phyloP scores from a whole-genome alignment of 2,113 vertebrate species.

The Osmerus eperlanus region DNA sequence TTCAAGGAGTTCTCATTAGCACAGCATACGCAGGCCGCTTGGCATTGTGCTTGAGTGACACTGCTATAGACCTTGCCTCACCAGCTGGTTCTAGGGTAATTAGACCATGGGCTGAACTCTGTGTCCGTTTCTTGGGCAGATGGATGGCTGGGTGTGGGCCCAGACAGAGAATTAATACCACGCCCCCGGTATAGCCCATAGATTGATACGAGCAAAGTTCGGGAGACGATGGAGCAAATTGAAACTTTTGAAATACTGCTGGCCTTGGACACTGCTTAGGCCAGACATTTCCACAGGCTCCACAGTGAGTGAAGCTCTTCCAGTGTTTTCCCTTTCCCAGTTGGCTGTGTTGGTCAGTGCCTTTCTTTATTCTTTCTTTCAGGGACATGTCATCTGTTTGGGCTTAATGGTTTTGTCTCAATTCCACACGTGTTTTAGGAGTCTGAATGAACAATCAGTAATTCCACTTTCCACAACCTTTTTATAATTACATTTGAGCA shows the following conservation, averaged over 20 bases:
- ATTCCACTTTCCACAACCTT: not conserved
- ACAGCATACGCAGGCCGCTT: slow-evolving; percentile 10
- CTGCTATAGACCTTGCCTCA: slow-evolving; percentile 27
- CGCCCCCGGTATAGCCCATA: slow-evolving; percentile 35
- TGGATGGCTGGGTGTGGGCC: slow-evolving; percentile 50
- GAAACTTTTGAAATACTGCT: slow-evolving; percentile 12
- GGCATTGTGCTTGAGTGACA: slow-evolving; percentile 21
- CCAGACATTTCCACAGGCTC: not conserved
- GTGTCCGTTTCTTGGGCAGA: slow-evolving; percentile 48
- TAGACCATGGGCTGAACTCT: slow-evolving; percentile 56
- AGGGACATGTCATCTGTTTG: slow-evolving; percentile 6
- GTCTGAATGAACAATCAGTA: not conserved
- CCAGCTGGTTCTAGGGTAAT: slow-evolving; percentile 59
- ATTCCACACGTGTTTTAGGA: not conserved
- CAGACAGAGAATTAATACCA: slow-evolving; percentile 40
- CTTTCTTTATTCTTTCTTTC: not conserved
- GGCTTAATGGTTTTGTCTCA: not conserved
- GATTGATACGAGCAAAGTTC: slow-evolving; percentile 33
- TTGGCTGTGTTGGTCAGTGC: slow-evolving; percentile 22
- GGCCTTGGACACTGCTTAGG: slow-evolving; percentile 18
- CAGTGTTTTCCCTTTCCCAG: slow-evolving; percentile 19
- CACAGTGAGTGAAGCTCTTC: slow-evolving; percentile 13
- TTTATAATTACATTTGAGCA: not conserved
- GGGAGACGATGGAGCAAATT: slow-evolving; percentile 24
- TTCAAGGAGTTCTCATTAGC: slow-evolving; percentile 31